Evolutionary conservation across 2,888 invertebrate species (phyloP), one percentile per base, ranked within the genome.

Genomic region (Seira musarum): DNA sequence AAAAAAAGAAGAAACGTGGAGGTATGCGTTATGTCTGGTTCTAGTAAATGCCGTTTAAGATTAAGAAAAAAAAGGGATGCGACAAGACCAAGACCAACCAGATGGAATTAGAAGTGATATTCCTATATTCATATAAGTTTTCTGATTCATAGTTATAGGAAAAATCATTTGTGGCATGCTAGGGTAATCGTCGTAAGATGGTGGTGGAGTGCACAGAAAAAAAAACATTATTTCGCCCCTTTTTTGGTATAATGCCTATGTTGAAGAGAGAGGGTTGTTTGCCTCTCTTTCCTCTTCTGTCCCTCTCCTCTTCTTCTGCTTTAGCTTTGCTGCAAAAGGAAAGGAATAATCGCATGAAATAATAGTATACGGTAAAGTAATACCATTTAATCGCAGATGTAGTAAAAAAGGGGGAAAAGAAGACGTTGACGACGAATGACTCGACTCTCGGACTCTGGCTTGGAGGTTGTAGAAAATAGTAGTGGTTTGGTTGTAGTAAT

Each of bases 281-380:
- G n/a, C 53, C 53, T 53, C 8, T 30, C 30, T n/a, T n/a, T n/a
- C n/a, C n/a, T n/a, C n/a, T n/a, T n/a, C n/a, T n/a, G n/a, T n/a
- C n/a, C n/a, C n/a, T n/a, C n/a, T n/a, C n/a, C n/a, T n/a, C n/a
- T n/a, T n/a, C n/a, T n/a, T n/a, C n/a, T n/a, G n/a, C n/a, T n/a
- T n/a, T n/a, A n/a, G n/a, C n/a, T n/a, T n/a, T n/a, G n/a, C 30
- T 30, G 30, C 30, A 30, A 8, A 13, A 63, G 17, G 49, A 40
- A 10, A 63, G n/a, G 53, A 46, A 53, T 57, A 67, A 60, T 35
- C 66, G 65, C 70, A 70, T 63, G 60, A 66, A 63, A 66, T 75
- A 75, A 53, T 53, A 53, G 53, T 53, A 53, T 53, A 53, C 53
- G 53, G 53, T 53, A 53, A 53, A 53, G 53, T 53, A 53, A 53